phyloP scores from a whole-genome alignment of 2,888 invertebrate genomes.

The Drosophila kambysellisi region DNA sequence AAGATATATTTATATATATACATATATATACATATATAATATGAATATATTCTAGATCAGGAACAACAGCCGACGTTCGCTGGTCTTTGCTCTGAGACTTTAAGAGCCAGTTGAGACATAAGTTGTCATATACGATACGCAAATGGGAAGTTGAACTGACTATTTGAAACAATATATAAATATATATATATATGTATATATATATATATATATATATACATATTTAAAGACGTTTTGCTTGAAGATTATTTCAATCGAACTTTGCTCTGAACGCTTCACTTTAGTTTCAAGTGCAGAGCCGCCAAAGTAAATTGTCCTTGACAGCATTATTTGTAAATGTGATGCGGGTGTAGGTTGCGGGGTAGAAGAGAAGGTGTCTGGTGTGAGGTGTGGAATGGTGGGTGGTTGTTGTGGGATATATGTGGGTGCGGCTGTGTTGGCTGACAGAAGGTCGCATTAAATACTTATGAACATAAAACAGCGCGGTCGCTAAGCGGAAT shows the following conservation, averaged over 20 bases:
- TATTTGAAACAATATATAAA: background rate
- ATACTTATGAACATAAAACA: conserved; percentile 61
- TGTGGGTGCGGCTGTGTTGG: background rate
- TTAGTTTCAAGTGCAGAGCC: conserved; percentile 29
- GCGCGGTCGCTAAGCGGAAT: conserved; percentile 46
- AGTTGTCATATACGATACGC: background rate
- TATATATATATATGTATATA: background rate
- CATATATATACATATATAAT: no score
- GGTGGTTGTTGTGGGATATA: background rate
- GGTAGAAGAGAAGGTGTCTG: background rate
- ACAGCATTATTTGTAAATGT: conserved; percentile 13
- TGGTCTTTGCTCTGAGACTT: background rate
- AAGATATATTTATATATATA: background rate
- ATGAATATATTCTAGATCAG: background rate
- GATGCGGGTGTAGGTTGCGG: background rate
- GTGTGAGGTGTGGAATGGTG: background rate
- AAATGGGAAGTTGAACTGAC: background rate
- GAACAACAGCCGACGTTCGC: background rate
- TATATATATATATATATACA: background rate
- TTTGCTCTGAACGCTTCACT: background rate
- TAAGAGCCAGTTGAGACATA: background rate
- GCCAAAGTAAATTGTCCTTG: conserved; percentile 51
- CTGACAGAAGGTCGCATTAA: conserved; percentile 62
- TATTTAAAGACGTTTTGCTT: background rate
- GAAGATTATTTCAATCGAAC: background rate